Evolutionary conservation across 1,140 invertebrate genomes (phyloP).

Genomic region (Philopotamus ludificatus): DNA sequence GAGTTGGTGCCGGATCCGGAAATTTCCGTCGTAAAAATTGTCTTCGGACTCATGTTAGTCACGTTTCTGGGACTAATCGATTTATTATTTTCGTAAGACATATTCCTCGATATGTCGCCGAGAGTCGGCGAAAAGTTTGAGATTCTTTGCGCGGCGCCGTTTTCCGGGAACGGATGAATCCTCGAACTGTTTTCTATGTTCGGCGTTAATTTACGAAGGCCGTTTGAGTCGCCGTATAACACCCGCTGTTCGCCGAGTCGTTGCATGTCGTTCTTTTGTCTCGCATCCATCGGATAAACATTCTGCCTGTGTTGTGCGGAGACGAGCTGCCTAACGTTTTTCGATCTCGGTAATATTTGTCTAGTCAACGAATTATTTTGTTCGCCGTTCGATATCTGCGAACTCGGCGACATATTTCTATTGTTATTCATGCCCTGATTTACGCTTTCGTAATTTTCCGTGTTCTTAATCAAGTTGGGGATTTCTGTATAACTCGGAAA

Average conservation of each 20-base stretch:
- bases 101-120: conserved; percentile 31
- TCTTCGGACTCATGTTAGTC: conserved; percentile 48
- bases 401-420: conserved; percentile 41
- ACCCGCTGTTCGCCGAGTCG: conserved; percentile 33
- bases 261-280: conserved; percentile 36
- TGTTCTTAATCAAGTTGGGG: conserved; percentile 34
- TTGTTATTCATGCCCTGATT: conserved; percentile 17
- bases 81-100: conserved; percentile 45
- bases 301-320: conserved; percentile 32
- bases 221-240: conserved; percentile 35
- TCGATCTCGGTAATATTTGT: conserved; percentile 38
- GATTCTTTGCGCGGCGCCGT: conserved; percentile 18
- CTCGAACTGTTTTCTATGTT: conserved; percentile 29
- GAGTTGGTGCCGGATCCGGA: conserved; percentile 42
- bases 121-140: conserved; percentile 36
- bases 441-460: conserved; percentile 37
- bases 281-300: conserved; percentile 26
- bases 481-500: conserved; percentile 41
- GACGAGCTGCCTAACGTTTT: conserved; percentile 36
- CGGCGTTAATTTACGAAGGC: conserved; percentile 32
- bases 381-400: conserved; percentile 41
- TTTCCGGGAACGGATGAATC: conserved; percentile 19
- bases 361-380: conserved; percentile 41
- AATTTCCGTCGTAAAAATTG: conserved; percentile 45
- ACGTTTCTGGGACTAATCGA: conserved; percentile 51